Evolutionary conservation across 1,140 invertebrate genomes (phyloP).

Genomic region (Procambarus clarkii): DNA sequence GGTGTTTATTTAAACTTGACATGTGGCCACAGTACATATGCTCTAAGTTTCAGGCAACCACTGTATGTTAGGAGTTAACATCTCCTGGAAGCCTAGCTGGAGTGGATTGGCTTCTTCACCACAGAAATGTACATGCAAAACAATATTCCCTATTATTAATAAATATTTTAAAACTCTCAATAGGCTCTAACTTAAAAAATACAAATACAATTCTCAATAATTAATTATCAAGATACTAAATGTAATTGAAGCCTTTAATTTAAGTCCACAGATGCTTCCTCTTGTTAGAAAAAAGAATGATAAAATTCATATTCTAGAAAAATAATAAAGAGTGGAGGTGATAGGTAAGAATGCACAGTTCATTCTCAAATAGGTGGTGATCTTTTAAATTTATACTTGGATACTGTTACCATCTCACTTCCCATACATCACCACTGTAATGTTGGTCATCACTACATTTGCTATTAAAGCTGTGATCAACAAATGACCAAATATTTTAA

Average conservation of each 20-base stretch:
- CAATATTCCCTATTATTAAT: constrained; percentile 49
- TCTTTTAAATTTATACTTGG: constrained; percentile 25
- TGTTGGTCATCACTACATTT: constrained; percentile 24
- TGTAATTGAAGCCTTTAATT: constrained; percentile 20
- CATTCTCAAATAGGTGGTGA: constrained; percentile 27
- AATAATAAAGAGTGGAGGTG: constrained; percentile 48
- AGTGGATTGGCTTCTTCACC: constrained; percentile 59
- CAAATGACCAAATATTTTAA: neutral
- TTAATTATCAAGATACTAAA: constrained; percentile 28
- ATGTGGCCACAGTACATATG: constrained; percentile 62
- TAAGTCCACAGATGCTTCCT: constrained; percentile 26
- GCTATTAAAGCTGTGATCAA: neutral
- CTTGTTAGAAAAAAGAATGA: constrained; percentile 34
- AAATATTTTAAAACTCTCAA: constrained; percentile 65
- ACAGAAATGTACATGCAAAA: constrained; percentile 59
- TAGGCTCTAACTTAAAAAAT: constrained; percentile 63
- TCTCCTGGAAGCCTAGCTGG: constrained; percentile 57
- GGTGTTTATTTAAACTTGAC: constrained; percentile 66
- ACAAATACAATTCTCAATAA: constrained; percentile 44
- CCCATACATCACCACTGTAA: neutral
- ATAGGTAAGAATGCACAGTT: constrained; percentile 49
- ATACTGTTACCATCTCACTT: constrained; percentile 8
- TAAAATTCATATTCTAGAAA: constrained; percentile 23
- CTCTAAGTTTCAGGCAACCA: constrained; percentile 49
- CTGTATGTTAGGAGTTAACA: constrained; percentile 30